Conservation (phyloP, 2,797 vertebrate genomes). For the Acomys russatus region DNA sequence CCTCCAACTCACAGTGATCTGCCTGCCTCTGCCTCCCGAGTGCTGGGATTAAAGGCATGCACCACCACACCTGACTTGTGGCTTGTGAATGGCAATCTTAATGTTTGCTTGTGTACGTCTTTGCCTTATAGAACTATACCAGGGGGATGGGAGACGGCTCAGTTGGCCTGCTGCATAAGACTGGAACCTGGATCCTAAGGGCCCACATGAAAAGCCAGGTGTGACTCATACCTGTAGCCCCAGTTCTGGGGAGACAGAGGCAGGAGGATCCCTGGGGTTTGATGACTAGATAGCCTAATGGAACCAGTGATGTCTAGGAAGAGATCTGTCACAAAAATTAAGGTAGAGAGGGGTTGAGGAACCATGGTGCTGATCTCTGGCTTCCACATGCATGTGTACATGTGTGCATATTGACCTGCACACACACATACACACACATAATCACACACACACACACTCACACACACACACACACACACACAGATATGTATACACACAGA, state of each 20-base stretch:
- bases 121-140: background rate
- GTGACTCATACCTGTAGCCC: background rate
- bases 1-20: no score
- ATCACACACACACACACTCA: no score
- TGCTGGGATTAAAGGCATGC: no score
- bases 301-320: background rate
- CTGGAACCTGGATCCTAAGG: background rate
- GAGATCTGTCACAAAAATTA: background rate
- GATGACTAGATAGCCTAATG: background rate
- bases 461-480: background rate
- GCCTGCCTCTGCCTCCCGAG: no score
- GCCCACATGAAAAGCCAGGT: background rate
- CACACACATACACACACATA: background rate
- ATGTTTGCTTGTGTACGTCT: background rate
- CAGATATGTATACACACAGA: background rate
- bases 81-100: background rate
- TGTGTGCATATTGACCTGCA: no score
- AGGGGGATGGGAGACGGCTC: background rate
- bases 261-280: background rate
- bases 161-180: background rate
- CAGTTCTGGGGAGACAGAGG: background rate
- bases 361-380: background rate
- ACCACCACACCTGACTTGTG: no score
- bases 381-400: background rate
- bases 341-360: background rate